phyloP scores from a whole-genome alignment of 2,888 invertebrate species.

The Halictus quadricinctus region DNA sequence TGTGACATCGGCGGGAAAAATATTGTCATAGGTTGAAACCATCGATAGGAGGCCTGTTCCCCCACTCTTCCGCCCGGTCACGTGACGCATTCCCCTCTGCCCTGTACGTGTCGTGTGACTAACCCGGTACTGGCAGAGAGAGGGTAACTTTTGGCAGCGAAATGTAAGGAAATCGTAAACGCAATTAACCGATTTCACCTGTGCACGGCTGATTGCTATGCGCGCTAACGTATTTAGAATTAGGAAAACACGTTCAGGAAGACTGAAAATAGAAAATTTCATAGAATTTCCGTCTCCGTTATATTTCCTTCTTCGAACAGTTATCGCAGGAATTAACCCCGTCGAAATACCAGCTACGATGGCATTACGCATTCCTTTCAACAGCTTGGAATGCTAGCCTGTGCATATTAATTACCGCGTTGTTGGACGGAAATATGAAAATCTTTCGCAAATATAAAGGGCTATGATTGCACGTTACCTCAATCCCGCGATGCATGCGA shows the following conservation, averaged over 20 bases:
- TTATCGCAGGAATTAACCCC: neutral
- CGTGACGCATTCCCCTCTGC: too few species aligned
- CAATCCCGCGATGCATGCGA: neutral
- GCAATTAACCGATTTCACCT: too few species aligned
- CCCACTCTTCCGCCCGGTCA: too few species aligned
- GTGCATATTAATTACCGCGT: constrained; percentile 2
- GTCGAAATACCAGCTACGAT: neutral
- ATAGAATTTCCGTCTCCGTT: neutral
- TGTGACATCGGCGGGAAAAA: neutral
- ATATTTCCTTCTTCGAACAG: neutral
- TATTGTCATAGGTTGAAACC: too few species aligned
- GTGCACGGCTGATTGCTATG: too few species aligned
- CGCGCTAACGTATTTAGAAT: too few species aligned
- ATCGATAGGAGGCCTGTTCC: too few species aligned
- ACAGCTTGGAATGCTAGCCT: neutral
- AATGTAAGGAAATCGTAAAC: too few species aligned
- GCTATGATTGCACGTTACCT: neutral
- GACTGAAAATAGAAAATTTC: neutral
- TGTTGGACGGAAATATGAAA: neutral
- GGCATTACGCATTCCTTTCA: neutral
- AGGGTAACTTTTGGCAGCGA: too few species aligned
- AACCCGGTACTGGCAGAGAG: too few species aligned
- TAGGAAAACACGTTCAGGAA: neutral
- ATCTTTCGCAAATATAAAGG: neutral
- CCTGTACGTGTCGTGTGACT: too few species aligned